phyloP scores from a whole-genome alignment of 2,797 vertebrate species.

The Leptatherina wallacei region DNA sequence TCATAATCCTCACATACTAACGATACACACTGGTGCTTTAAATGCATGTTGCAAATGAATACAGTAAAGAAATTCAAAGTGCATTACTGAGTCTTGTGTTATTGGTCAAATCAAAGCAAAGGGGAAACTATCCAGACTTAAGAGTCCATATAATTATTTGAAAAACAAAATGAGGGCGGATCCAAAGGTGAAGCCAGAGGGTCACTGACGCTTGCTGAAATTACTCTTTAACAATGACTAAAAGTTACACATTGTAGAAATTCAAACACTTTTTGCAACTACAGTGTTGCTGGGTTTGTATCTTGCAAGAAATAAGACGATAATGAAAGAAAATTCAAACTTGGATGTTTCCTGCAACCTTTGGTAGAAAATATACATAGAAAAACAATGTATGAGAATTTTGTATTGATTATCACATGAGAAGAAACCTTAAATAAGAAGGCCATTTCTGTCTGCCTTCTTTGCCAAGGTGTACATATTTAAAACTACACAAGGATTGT shows the following conservation, averaged over 20 bases:
- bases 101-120: neutral
- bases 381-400: too few species aligned
- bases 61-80: neutral
- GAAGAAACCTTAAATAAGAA: too few species aligned
- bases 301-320: neutral
- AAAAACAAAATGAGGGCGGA: neutral
- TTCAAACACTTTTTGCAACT: too few species aligned
- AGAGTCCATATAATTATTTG: neutral
- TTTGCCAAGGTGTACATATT: too few species aligned
- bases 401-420: too few species aligned
- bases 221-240: neutral
- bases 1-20: neutral
- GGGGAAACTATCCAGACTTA: neutral
- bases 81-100: neutral
- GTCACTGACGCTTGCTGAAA: neutral
- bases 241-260: neutral
- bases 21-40: neutral
- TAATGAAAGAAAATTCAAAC: neutral
- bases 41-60: neutral
- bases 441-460: too few species aligned
- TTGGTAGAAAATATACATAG: too few species aligned
- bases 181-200: neutral
- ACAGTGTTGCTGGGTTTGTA: neutral
- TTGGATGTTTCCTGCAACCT: neutral
- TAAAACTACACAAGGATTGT: too few species aligned